A percentile compares a stretch with the other conserved stretches of the same genome.
Evolutionary conservation across 2,113 vertebrate genomes (phyloP).

Genomic region (Tylochromis polylepis): DNA sequence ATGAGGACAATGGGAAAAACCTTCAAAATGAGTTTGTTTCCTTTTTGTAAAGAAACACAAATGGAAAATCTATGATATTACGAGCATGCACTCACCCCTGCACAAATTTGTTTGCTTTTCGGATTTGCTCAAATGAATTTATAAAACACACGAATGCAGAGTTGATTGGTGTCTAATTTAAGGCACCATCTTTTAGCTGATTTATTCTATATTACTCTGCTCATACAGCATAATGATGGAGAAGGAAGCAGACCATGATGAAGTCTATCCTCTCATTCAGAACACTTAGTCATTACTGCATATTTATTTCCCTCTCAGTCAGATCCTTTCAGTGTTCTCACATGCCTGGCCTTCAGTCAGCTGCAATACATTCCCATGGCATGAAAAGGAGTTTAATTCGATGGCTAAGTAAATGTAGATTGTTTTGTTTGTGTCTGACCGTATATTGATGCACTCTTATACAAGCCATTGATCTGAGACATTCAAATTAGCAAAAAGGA

Average conservation of each 20-base stretch:
- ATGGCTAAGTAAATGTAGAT: background rate
- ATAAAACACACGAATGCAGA: background rate
- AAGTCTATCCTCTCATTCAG: background rate
- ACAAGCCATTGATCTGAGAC: background rate
- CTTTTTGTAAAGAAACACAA: background rate
- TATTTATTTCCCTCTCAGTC: background rate
- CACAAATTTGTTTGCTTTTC: background rate
- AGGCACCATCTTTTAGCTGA: background rate
- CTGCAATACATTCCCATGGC: background rate
- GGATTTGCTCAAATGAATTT: background rate
- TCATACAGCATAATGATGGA: background rate
- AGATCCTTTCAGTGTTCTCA: background rate
- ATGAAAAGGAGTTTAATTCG: background rate
- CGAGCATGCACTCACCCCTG: background rate
- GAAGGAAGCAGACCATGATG: background rate
- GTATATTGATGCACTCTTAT: background rate
- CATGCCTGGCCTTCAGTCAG: background rate
- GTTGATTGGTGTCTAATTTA: constrained; percentile 2
- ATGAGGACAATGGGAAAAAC: background rate
- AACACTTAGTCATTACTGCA: background rate
- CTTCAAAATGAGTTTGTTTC: background rate
- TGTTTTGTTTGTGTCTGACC: background rate
- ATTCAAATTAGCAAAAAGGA: constrained; percentile 11
- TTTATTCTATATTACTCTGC: constrained; percentile 2
- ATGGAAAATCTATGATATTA: background rate